Percentiles rank a stretch among this genome's conserved stretches.
Conservation (phyloP, 2,113 vertebrate species). For the Echinops telfairi region DNA sequence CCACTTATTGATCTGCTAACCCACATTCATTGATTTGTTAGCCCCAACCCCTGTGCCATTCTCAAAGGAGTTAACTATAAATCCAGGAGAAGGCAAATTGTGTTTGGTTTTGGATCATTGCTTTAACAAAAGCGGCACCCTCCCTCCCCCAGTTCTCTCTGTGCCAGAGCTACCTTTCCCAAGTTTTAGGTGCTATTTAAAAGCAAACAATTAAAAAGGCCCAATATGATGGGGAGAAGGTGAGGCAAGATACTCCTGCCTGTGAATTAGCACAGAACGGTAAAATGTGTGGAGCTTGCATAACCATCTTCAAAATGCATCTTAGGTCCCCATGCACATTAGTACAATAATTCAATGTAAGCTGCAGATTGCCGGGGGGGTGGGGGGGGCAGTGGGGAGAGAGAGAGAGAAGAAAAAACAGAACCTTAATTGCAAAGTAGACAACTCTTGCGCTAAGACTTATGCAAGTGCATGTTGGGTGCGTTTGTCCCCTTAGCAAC, state of each 20-base stretch:
- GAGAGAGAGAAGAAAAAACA: conserved; percentile 41
- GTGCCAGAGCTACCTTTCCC: conserved; percentile 46
- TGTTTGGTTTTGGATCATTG: conserved; percentile 67
- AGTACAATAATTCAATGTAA: conserved; percentile 44
- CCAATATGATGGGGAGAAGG: conserved; percentile 51
- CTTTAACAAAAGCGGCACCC: conserved; percentile 66
- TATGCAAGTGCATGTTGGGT: conserved; percentile 29
- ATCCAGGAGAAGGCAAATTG: conserved; percentile 86
- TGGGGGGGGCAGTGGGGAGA: neutral
- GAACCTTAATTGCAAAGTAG: conserved; percentile 62
- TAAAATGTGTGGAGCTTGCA: conserved; percentile 34
- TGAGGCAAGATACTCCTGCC: conserved; percentile 65
- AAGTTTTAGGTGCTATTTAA: conserved; percentile 71
- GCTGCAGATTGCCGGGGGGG: neutral
- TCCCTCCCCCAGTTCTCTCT: neutral
- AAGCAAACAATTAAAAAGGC: conserved; percentile 71
- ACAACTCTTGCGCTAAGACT: conserved; percentile 62
- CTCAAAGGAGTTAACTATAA: conserved; percentile 88
- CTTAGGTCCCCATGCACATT: neutral
- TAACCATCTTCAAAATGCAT: conserved; percentile 16
- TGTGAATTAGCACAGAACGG: neutral
- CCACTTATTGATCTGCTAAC: conserved; percentile 89
- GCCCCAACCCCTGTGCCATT: conserved; percentile 85
- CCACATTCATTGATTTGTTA: conserved; percentile 86
- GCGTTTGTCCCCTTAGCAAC: conserved; percentile 87